phyloP scores from a whole-genome alignment of 53 echinoderm and acorn worm genomes.

The Apostichopus leukothele region DNA sequence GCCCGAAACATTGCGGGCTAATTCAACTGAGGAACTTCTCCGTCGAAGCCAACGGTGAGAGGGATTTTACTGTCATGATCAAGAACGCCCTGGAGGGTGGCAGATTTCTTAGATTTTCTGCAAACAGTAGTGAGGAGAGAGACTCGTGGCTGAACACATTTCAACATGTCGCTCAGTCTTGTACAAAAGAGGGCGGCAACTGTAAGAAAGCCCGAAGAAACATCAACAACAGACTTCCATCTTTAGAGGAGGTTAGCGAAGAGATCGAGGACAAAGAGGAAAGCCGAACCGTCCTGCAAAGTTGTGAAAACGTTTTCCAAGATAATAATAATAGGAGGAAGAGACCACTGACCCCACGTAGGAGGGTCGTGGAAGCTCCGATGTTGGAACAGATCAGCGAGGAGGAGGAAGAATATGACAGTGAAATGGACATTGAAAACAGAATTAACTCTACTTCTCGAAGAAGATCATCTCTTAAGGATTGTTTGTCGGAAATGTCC shows the following conservation, averaged over 20 bases:
- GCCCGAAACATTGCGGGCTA: slow-evolving; percentile 31
- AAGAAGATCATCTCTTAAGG: slow-evolving; percentile 2
- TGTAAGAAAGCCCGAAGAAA: background rate
- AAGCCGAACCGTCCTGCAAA: background rate
- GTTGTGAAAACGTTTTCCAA: slow-evolving; percentile 7
- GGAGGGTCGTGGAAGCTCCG: slow-evolving; percentile 31
- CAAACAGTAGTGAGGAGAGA: slow-evolving; percentile 4
- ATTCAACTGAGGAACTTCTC: slow-evolving; percentile 36
- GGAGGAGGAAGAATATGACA: slow-evolving; percentile 28
- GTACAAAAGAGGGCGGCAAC: slow-evolving; percentile 4
- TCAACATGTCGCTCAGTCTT: slow-evolving; percentile 7
- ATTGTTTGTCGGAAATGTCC: slow-evolving; percentile 4
- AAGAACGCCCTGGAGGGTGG: slow-evolving; percentile 39
- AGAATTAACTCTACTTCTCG: background rate
- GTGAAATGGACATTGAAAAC: slow-evolving; percentile 23
- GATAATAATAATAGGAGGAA: background rate
- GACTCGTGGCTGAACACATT: slow-evolving; percentile 26
- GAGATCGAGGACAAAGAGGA: slow-evolving; percentile 26
- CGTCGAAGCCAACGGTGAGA: background rate
- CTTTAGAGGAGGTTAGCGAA: slow-evolving; percentile 33
- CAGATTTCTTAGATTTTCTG: slow-evolving; percentile 19
- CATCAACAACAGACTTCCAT: slow-evolving; percentile 10
- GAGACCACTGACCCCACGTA: background rate
- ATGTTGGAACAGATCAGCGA: slow-evolving; percentile 38
- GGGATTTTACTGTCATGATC: slow-evolving; percentile 16